phyloP scores from a whole-genome alignment of 2,888 invertebrate genomes.

The Apamea anceps region DNA sequence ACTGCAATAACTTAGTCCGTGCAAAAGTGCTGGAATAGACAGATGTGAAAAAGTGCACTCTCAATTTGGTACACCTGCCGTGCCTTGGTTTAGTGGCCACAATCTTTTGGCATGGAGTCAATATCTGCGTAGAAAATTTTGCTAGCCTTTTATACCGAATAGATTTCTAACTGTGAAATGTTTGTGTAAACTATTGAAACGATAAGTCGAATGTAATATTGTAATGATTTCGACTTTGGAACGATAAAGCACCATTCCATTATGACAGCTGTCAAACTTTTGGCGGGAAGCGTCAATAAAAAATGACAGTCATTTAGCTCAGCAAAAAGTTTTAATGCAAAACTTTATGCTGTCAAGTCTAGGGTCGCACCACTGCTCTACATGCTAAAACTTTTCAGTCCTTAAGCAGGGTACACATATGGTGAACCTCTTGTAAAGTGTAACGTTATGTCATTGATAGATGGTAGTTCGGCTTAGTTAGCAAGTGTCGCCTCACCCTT shows the following conservation, averaged over 20 bases:
- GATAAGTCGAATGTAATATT: neutral
- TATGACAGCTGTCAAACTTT: constrained; percentile 37
- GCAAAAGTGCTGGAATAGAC: constrained; percentile 29
- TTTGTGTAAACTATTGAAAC: neutral
- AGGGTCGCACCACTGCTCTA: neutral
- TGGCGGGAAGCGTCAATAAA: neutral
- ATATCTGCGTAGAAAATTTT: constrained; percentile 9
- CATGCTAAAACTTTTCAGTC: constrained; percentile 8
- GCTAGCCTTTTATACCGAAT: constrained; percentile 7
- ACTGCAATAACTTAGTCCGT: constrained; percentile 46
- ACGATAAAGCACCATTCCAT: neutral
- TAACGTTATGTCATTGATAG: constrained; percentile 57
- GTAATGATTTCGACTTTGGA: neutral
- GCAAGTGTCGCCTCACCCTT: constrained; percentile 37
- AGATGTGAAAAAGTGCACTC: constrained; percentile 41
- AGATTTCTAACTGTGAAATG: neutral
- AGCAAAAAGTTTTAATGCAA: constrained; percentile 24
- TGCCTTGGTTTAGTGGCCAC: constrained; percentile 22
- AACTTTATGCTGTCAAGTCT: constrained; percentile 1
- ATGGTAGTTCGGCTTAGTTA: constrained; percentile 50
- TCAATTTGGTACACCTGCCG: constrained; percentile 48
- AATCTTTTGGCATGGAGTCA: constrained; percentile 46
- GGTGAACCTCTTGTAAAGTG: constrained; percentile 37
- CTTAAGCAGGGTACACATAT: constrained; percentile 29
- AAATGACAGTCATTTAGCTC: neutral